phyloP scores from a whole-genome alignment of 2,113 vertebrate genomes.

The Empidonax traillii region DNA sequence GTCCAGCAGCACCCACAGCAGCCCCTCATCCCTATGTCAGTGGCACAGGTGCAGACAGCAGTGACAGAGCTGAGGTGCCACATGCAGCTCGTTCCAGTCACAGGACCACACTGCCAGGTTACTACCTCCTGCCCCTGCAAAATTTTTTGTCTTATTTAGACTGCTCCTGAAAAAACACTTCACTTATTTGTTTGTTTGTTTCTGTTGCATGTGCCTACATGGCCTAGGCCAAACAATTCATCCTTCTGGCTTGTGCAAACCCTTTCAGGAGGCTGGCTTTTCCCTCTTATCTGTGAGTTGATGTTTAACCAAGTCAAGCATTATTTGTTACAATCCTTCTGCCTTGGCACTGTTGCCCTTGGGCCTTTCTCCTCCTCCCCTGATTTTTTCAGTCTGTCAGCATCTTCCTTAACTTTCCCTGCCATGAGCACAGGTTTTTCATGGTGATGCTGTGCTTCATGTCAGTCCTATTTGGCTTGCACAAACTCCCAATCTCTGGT shows the following conservation, averaged over 20 bases:
- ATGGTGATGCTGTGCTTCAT: fast-evolving
- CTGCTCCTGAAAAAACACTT: not conserved
- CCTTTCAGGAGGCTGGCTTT: not conserved
- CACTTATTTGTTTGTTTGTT: not conserved
- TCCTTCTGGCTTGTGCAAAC: not conserved
- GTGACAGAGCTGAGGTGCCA: not conserved
- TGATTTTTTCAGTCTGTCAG: not conserved
- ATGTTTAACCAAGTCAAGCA: not conserved
- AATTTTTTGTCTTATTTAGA: not conserved
- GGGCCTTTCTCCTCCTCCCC: not conserved
- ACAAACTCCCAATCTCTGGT: not conserved
- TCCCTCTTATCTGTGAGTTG: not conserved
- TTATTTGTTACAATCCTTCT: not conserved
- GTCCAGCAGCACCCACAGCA: not conserved
- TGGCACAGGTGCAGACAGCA: not conserved
- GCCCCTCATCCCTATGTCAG: not conserved
- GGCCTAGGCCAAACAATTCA: not conserved
- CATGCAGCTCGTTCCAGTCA: not conserved
- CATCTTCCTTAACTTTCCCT: not conserved
- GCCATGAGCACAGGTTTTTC: not conserved
- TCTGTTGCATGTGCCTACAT: not conserved
- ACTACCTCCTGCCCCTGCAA: not conserved
- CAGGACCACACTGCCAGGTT: fast-evolving
- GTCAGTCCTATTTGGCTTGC: not conserved
- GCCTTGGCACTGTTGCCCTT: not conserved